Base-by-base conservation (phyloP, 2,797 vertebrate genomes). In the Darevskia mixta region DNA sequence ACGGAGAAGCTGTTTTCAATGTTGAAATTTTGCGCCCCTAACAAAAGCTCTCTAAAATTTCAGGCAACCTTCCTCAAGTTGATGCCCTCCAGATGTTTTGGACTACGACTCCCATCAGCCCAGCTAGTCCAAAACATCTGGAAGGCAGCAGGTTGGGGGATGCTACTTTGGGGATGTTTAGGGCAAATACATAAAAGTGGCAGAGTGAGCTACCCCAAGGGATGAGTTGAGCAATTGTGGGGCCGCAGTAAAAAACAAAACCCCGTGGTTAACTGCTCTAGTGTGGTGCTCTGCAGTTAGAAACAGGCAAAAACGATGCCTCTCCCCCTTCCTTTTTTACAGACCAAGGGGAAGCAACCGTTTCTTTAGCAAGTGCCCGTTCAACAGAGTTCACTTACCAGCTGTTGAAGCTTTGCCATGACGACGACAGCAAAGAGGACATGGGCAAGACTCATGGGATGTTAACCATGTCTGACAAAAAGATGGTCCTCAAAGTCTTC, bases 341-440 rank as follows among this genome's bases (percentile, higher is more conserved):
- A 98, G 98, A 97, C 23, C 94, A 95, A 0, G 98, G 98, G 0
- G 97, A 98, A 92, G 96, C 96, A 1, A 97, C 93, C 0, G 90
- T 98, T 73, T 96, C 93, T 29, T 90, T 98, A 4, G 93, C 96
- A 69, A 97, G 96, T 91, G 93, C 92, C 20, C 90, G 91, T 72
- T 95, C 97, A 0, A 72, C 94, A 17, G 98, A 96, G 0, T 97
- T 98, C 69, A 97, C 96, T 67, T 97, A 98, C 38, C 97, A 98
- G 94, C 97, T 98, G 90, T 95, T 95, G 7, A 97, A 94, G 92
- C 93, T 78, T 93, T 94, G 93, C 90, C 96, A 88, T 86, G 87
- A 72, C 15, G 94, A 94, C 17, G 94, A 94, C 13, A 92, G 91
- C 1, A 7, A 61, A 79, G 91, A 88, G 32, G 88, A 91, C 0